Evolutionary conservation across 2,113 vertebrate species (phyloP).

Genomic region (Leiothrix lutea): DNA sequence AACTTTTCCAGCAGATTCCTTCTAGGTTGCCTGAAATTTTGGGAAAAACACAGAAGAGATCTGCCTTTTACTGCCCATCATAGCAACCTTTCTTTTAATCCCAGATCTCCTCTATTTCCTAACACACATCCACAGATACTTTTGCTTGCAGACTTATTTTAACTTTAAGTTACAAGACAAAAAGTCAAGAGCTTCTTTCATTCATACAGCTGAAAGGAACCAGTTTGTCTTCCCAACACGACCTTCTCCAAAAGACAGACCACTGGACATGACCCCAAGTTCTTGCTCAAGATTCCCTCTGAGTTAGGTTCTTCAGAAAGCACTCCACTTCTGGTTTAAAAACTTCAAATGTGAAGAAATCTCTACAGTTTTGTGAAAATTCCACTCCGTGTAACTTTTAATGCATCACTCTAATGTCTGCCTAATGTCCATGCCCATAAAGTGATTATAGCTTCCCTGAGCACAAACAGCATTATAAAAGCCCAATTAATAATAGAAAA

Average conservation of each 20-base stretch:
- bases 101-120: not conserved
- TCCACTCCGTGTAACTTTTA: not conserved
- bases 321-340: not conserved
- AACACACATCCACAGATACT: not conserved
- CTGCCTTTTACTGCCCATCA: not conserved
- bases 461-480: not conserved
- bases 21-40: constrained; percentile 21
- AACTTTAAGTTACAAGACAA: not conserved
- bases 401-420: not conserved
- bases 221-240: not conserved
- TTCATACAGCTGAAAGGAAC: not conserved
- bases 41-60: not conserved
- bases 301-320: not conserved
- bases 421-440: not conserved
- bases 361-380: not conserved
- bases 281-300: not conserved
- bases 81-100: not conserved
- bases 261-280: fast-evolving
- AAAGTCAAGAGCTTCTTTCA: not conserved
- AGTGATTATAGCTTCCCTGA: not conserved
- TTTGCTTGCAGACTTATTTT: not conserved
- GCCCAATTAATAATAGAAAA: not conserved
- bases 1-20: not conserved
- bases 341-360: not conserved
- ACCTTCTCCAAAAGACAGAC: not conserved